Evolutionary conservation across 2,113 vertebrate genomes (phyloP).

Genomic region (Poicephalus gulielmi): DNA sequence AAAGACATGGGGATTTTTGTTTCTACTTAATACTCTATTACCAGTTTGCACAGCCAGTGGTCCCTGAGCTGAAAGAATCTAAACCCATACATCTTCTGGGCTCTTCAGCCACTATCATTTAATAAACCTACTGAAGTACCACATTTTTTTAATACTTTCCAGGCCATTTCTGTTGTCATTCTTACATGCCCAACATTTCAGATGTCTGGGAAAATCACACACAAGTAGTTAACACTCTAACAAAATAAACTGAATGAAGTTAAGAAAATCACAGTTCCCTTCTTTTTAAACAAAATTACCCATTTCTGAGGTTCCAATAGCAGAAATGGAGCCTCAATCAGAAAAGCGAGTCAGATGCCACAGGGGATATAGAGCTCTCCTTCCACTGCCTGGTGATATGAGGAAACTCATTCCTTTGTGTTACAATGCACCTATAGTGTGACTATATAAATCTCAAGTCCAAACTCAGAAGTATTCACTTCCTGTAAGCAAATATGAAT

Average conservation of each 20-base stretch:
- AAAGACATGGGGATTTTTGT: background rate
- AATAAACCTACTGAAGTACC: background rate
- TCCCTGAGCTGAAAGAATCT: background rate
- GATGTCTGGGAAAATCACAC: background rate
- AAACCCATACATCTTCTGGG: background rate
- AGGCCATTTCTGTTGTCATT: background rate
- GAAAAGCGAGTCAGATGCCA: background rate
- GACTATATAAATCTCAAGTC: background rate
- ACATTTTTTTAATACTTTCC: background rate
- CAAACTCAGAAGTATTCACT: background rate
- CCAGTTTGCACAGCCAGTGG: background rate
- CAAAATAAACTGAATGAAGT: background rate
- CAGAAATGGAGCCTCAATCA: background rate
- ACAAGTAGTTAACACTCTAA: background rate
- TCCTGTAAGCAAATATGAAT: background rate
- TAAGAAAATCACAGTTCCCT: background rate
- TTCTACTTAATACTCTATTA: background rate
- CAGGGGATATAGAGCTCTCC: background rate
- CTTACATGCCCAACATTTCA: background rate
- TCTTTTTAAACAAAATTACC: background rate
- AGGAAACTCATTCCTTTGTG: background rate
- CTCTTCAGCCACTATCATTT: background rate
- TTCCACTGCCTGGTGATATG: background rate
- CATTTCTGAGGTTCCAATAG: background rate
- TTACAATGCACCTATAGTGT: rapidly evolving